phyloP scores from a whole-genome alignment of 2,888 invertebrate species.

The Apoda limacodes region DNA sequence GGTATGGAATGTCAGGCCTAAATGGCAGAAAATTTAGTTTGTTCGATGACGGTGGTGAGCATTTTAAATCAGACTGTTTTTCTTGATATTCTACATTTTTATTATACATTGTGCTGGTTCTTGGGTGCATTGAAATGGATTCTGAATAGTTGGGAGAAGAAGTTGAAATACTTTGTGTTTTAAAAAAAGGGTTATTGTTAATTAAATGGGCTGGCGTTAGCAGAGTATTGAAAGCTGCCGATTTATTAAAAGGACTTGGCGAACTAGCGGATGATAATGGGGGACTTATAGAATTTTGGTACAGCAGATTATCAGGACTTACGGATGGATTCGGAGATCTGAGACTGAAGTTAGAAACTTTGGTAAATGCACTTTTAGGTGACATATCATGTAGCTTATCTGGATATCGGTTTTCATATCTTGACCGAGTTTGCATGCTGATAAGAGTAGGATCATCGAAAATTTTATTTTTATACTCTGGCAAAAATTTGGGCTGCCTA shows the following conservation, averaged over 20 bases:
- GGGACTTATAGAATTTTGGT: conserved; percentile 84
- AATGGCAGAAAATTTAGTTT: conserved; percentile 69
- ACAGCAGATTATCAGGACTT: conserved; percentile 81
- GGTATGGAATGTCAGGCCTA: conserved; percentile 67
- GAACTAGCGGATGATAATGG: conserved; percentile 72
- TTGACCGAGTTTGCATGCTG: conserved; percentile 62
- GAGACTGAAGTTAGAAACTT: conserved; percentile 71
- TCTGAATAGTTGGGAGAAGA: conserved; percentile 63
- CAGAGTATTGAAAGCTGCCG: conserved; percentile 46
- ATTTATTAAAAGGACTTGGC: conserved; percentile 53
- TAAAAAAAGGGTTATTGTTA: conserved; percentile 66
- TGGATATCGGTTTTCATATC: conserved; percentile 54
- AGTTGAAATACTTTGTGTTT: conserved; percentile 55
- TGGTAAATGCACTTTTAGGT: conserved; percentile 86
- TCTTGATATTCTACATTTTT: conserved; percentile 47
- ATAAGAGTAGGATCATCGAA: conserved; percentile 71
- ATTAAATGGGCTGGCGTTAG: conserved; percentile 57
- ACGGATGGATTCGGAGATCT: conserved; percentile 78
- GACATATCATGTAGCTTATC: conserved; percentile 63
- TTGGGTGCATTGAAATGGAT: conserved; percentile 38
- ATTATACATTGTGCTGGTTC: conserved; percentile 30
- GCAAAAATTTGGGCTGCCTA: conserved; percentile 61
- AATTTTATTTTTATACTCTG: conserved; percentile 68
- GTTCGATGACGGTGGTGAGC: conserved; percentile 50
- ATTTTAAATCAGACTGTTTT: conserved; percentile 39